A percentile compares a stretch with the other conserved stretches of the same genome.
Evolutionary conservation across 2,797 vertebrate species (phyloP).

Genomic region (Steatocranus sp.): DNA sequence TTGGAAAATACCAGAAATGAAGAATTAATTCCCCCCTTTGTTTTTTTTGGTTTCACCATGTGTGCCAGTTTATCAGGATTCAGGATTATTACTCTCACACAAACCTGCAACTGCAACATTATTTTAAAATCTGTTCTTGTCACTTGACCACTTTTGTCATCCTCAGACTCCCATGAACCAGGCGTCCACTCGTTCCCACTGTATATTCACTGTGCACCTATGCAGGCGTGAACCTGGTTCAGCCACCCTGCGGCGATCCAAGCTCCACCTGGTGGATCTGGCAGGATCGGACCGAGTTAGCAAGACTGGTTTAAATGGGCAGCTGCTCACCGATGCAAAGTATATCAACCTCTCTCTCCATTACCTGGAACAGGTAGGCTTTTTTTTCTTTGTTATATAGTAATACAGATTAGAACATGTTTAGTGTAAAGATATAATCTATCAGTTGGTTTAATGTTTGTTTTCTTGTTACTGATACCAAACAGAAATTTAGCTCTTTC

Average conservation of each 20-base stretch:
- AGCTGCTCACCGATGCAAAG: constrained; percentile 91
- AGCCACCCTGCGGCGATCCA: constrained; percentile 81
- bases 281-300: constrained; percentile 93
- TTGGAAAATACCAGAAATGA: constrained; percentile 13
- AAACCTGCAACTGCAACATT: neutral
- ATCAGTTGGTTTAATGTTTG: neutral
- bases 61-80: neutral
- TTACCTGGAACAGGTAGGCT: constrained; percentile 90
- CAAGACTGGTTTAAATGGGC: constrained; percentile 88
- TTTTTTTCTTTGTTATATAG: neutral
- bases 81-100: neutral
- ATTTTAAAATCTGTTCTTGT: neutral
- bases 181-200: constrained; percentile 95
- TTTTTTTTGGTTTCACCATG: neutral
- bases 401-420: neutral
- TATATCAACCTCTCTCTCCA: constrained; percentile 96
- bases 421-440: neutral
- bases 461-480: neutral
- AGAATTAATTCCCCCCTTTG: neutral
- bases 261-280: constrained; percentile 94
- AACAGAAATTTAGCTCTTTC: rapidly evolving
- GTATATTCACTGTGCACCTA: constrained; percentile 93
- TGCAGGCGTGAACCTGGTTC: constrained; percentile 89
- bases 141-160: neutral
- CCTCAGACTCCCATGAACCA: constrained; percentile 94